Conservation (phyloP, 2,797 vertebrate genomes). For the Microhierax caerulescens region DNA sequence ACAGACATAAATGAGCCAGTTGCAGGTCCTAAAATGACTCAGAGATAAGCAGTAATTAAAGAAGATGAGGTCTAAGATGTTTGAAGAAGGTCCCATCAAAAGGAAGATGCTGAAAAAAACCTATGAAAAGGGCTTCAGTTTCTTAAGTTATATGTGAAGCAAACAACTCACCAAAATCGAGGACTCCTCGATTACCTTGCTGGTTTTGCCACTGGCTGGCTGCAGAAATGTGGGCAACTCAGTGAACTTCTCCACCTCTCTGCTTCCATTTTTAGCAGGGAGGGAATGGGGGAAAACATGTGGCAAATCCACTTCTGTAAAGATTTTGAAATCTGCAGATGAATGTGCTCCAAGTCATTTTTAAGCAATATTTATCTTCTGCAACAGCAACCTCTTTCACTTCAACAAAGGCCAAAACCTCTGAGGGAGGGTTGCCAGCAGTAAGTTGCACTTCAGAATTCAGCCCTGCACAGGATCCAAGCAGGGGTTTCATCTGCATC, state of each 20-base stretch:
- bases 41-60: neutral
- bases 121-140: neutral
- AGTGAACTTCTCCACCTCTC: neutral
- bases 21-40: neutral
- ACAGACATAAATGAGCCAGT: neutral
- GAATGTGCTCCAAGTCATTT: neutral
- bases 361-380: conserved; percentile 5
- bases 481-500: neutral
- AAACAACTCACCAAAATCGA: neutral
- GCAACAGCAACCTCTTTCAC: neutral
- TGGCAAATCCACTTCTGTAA: neutral
- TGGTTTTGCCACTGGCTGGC: neutral
- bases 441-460: neutral
- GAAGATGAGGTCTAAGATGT: neutral
- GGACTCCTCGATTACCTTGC: neutral
- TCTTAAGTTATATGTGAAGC: neutral
- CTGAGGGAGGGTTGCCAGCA: neutral
- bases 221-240: neutral
- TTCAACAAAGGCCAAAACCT: conserved; percentile 23
- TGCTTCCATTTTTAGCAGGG: neutral
- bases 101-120: neutral
- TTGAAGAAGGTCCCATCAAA: neutral
- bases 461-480: neutral
- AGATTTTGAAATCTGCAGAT: neutral
- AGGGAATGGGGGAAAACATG: neutral